Base-by-base conservation (phyloP, 2,113 vertebrate genomes). In the Smithornis capensis region DNA sequence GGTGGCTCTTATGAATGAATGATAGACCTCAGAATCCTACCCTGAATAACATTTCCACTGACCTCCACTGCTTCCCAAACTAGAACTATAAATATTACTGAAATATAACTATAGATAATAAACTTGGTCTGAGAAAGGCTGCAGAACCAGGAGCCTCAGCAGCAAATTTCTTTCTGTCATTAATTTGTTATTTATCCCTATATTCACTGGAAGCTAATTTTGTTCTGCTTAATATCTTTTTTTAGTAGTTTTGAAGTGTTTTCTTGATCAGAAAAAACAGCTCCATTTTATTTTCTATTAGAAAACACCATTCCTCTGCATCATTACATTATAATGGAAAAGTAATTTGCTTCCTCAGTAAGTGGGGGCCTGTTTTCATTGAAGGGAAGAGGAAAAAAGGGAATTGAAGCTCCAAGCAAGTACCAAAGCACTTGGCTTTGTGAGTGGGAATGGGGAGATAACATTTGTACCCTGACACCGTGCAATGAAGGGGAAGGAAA, bases 321-420 rank as follows among this genome's bases (percentile, higher is more conserved):
- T 63, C 78, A 91, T 97, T 96, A 83, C 74, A 63, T 76, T 89
- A 25, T 69, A 79, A 90, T 78, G 50, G 79, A 95, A 94, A 94
- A 95, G 74, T 55, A 82, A 95, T 94, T 97, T 94, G 63, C 55
- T 94, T 94, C 47, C 63, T 78, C 38, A 33, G 82, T 85, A 95
- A 97, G 74, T 96, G 70, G 53, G 96, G 59, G 67, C 35, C 17
- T 75, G 74, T 47, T 59, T 95, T 91, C 77, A 76, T 31, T 67
- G 73, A 87, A 40, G 68, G 64, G 55, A 90, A 89, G 16, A 3
- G n/a, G 6, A 35, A 25, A 27, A n/a, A 83, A 87, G 31, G 65
- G 62, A 60, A 74, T 90, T 77, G 81, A 23, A 57, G 52, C 90
- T 96, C 88, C 95, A 70, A 94, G 40, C 6, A 91, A 82, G 91